Evolutionary conservation across 2,113 vertebrate genomes (phyloP).

Genomic region (Rousettus leschenaultii): DNA sequence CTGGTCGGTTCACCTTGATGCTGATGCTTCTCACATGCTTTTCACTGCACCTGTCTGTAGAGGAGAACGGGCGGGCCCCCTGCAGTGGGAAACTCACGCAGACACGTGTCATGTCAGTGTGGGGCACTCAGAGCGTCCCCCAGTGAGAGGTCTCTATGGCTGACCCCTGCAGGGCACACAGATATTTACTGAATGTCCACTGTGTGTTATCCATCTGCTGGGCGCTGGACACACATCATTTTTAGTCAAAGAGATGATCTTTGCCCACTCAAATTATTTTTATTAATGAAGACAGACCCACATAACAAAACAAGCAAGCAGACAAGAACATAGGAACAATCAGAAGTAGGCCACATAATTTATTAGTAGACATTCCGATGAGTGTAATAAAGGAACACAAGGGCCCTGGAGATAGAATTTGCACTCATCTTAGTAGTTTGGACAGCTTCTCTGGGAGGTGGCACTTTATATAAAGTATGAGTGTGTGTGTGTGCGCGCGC

Average conservation of each 20-base stretch:
- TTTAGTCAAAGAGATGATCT: not conserved
- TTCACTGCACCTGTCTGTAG: rapidly evolving
- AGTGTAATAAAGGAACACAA: rapidly evolving
- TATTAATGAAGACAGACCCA: not conserved
- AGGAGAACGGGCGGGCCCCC: not conserved
- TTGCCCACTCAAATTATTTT: not conserved
- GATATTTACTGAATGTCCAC: rapidly evolving
- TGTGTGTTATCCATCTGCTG: not conserved
- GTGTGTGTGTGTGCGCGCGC: not conserved
- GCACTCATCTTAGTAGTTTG: rapidly evolving
- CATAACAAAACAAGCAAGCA: not conserved
- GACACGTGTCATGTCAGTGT: rapidly evolving
- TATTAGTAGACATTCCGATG: not conserved
- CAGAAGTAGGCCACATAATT: not conserved
- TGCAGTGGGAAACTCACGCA: rapidly evolving
- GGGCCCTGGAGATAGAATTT: rapidly evolving
- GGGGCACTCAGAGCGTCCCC: rapidly evolving
- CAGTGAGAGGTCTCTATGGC: not conserved
- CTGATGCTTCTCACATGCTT: not conserved
- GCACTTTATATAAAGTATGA: not conserved
- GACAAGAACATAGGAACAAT: not conserved
- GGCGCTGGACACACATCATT: rapidly evolving
- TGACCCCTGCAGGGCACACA: not conserved
- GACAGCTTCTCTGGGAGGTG: not conserved
- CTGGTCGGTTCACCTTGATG: not conserved